Conservation (phyloP, 2,888 invertebrate genomes). For the Heterodera filipjevi region DNA sequence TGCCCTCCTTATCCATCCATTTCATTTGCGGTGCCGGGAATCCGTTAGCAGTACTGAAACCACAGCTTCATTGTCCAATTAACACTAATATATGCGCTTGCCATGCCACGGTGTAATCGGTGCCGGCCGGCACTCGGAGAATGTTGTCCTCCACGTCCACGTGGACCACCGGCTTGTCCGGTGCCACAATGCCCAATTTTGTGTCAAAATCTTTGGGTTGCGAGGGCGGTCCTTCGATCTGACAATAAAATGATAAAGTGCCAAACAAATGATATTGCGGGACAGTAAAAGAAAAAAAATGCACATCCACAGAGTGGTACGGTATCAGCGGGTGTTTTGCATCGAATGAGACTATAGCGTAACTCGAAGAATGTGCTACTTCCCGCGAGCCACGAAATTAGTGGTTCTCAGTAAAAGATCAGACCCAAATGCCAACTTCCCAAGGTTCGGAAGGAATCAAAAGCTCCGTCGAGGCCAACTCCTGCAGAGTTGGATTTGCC, state of each 20-base stretch:
- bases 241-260: background rate
- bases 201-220: slow-evolving; percentile 40
- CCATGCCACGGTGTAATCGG: slow-evolving; percentile 48
- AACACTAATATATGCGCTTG: background rate
- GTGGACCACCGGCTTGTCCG: slow-evolving; percentile 57
- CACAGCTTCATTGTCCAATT: background rate
- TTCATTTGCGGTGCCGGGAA: slow-evolving; percentile 57
- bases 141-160: slow-evolving; percentile 56
- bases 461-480: too few species aligned
- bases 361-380: too few species aligned
- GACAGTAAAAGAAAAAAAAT: too few species aligned
- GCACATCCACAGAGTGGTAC: too few species aligned
- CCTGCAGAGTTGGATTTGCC: too few species aligned
- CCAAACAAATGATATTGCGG: background rate
- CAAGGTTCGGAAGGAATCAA: too few species aligned
- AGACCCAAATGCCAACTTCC: too few species aligned
- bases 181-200: slow-evolving; percentile 54
- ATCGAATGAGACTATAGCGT: too few species aligned
- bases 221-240: slow-evolving; percentile 57
- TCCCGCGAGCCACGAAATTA: too few species aligned
- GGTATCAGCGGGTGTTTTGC: too few species aligned
- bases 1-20: slow-evolving; percentile 63
- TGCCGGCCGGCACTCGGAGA: slow-evolving; percentile 60
- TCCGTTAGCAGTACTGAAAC: slow-evolving; percentile 56
- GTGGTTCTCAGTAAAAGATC: too few species aligned